A percentile compares a stretch with the other conserved stretches of the same genome.
These are phyloP conservation scores for Catharus fuscescens DNA, from an alignment of 2,113 vertebrate genomes.

Conservation along the genomic window DNA sequence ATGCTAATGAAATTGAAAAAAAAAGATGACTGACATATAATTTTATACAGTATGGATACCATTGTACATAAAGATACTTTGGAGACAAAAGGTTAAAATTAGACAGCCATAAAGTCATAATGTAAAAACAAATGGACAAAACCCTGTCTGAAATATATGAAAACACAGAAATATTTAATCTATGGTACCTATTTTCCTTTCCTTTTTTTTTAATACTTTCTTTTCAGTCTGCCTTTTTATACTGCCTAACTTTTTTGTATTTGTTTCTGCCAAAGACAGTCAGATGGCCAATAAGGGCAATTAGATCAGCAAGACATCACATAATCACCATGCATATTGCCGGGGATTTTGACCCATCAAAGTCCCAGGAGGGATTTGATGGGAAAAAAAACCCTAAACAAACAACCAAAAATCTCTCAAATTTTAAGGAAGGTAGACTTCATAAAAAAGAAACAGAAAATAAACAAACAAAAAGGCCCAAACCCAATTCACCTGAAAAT, in stretches of 20 bases:
- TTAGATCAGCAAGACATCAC: not conserved
- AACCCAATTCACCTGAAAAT: not conserved
- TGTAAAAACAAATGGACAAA: not conserved
- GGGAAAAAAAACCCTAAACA: no score
- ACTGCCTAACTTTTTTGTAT: not conserved
- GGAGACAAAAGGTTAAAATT: not conserved
- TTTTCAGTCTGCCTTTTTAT: not conserved
- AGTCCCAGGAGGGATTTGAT: not conserved
- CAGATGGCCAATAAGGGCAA: not conserved
- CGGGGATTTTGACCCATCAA: not conserved
- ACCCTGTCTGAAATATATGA: not conserved
- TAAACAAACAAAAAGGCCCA: accelerated
- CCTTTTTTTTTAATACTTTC: accelerated
- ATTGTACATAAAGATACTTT: not conserved
- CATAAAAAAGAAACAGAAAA: not conserved
- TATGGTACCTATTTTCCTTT: not conserved
- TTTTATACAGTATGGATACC: not conserved
- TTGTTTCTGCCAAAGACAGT: not conserved
- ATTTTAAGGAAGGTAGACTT: not conserved
- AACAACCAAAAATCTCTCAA: not conserved
- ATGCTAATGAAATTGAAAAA: not conserved
- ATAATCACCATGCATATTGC: not conserved
- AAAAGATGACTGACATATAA: not conserved
- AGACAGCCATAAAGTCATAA: not conserved
- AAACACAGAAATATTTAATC: not conserved